Evolutionary conservation across 2,888 invertebrate species (phyloP), one percentile per base, ranked within the genome.

Genomic region (Heliconius ismenius): DNA sequence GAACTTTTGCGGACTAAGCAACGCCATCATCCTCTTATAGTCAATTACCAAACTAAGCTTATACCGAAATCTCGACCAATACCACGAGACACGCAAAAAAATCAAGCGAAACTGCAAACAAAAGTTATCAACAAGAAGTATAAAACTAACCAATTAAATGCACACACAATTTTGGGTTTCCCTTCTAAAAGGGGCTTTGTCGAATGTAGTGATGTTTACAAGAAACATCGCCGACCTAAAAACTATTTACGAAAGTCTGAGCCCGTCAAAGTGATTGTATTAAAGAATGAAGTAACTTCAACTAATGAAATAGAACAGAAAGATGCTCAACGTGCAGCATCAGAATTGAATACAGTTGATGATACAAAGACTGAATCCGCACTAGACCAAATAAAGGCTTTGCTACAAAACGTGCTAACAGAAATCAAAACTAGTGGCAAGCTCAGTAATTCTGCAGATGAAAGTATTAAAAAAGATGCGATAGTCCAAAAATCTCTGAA

Each of bases 381-480:
- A 11, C 83, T 93, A 28, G 88, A 89, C 80, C 90, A 93, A 84
- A 93, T 93, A 72, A 93, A 92, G 82, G 85, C 73, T 79, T 92
- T 93, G 77, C 82, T 93, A 58, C 90, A 92, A 80, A 86, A 90
- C 0, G 92, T 93, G 11, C 81, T 93, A 62, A 84, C 86, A 15
- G 92, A 92, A 86, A 90, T 93, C 0, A 93, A 92, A 84, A 88
- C 87, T 2, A 90, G 85, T 60, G 81, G 83, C 18, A 86, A 86
- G 79, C 49, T 82, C 21, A 87, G 83, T 77, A 82, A 78, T 28
- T 68, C 62, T 62, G 2, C 75, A 26, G 81, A 85, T 21, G 83
- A 83, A 7, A 87, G 84, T 75, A 24, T 77, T 21, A 91, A 86
- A 79, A 92, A 86, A 83, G 92, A 92, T 68, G 90, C 89, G 26